Evolutionary conservation across 2,888 invertebrate genomes (phyloP).

Genomic region (Eulithis prunata): DNA sequence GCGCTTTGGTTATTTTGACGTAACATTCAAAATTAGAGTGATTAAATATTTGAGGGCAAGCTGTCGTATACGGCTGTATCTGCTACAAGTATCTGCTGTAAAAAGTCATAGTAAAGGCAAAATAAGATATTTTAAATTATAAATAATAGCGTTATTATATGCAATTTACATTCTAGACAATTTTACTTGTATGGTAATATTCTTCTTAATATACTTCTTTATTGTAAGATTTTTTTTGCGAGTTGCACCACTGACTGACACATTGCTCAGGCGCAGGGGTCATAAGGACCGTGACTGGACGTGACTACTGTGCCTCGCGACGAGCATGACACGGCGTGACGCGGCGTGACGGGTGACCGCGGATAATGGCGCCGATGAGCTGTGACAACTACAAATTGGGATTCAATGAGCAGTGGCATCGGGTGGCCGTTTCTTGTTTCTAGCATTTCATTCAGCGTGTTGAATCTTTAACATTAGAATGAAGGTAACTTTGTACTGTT

Average conservation of each 20-base stretch:
- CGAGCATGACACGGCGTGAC: constrained; percentile 29
- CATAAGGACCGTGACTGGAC: constrained; percentile 31
- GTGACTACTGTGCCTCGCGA: constrained; percentile 34
- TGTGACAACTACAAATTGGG: constrained; percentile 31
- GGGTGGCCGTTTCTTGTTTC: constrained; percentile 2
- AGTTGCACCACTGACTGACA: constrained; percentile 3
- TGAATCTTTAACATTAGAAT: background rate
- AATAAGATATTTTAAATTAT: too few relatives aligned
- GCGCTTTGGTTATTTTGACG: too few relatives aligned
- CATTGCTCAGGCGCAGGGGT: constrained; percentile 8
- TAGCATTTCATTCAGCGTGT: background rate
- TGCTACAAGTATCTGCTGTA: too few relatives aligned
- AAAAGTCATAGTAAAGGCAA: too few relatives aligned
- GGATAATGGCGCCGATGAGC: constrained; percentile 31
- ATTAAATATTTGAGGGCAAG: too few relatives aligned
- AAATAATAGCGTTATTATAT: too few relatives aligned
- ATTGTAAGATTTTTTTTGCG: background rate
- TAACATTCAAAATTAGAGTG: too few relatives aligned
- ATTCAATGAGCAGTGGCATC: constrained; percentile 10
- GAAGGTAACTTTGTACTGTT: too few relatives aligned
- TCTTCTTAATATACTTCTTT: too few relatives aligned
- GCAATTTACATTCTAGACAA: too few relatives aligned
- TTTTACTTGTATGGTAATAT: too few relatives aligned
- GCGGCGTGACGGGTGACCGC: constrained; percentile 19
- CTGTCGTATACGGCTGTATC: too few relatives aligned